Base-by-base conservation (phyloP, 2,113 vertebrate species). In the Phalacrocorax aristotelis region DNA sequence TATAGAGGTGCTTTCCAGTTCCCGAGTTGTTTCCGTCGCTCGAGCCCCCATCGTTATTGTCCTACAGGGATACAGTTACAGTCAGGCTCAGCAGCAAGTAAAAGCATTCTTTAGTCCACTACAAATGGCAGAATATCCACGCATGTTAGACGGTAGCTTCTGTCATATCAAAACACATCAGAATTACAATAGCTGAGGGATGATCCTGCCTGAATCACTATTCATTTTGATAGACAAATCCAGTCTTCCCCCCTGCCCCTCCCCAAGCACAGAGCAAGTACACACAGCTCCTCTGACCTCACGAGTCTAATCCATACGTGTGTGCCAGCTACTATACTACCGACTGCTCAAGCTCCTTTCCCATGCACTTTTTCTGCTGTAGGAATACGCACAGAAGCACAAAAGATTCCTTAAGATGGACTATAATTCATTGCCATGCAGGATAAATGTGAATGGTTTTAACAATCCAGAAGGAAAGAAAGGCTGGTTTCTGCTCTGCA, bases 21-120 rank as follows among this genome's bases (percentile, higher is more conserved):
- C 98, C 96, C 97, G 97, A 42, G 96, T 94, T 89, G 96, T 96
- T 90, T 98, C 98, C 5, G 94, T 94, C 4, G 98, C 97, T 95
- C 98, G 97, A 89, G 98, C 98, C 65, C 98, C 98, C 98, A 98
- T 98, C 61, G 54, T 97, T 97, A 84, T 49, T 91, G 94, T 97
- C 98, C 98, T 98, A 97, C 68, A 91, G 96, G 23, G 16, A 98
- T 78, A 98, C 58, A 98, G 97, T 97, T 70, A 97, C 82, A 98
- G 97, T 98, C 97, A 98, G 91, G 88, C 94, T 97, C 96, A 97
- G 94, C 89, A 96, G 97, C 96, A 95, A 95, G 93, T 54, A 96
- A 93, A 97, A 97, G 95, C 97, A 98, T 98, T 97, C 96, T 96
- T 97, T 48, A 98, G 96, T 97, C 91, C 97, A 92, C 86, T 91